phyloP scores from a whole-genome alignment of 2,113 vertebrate genomes.

The Lathamus discolor region DNA sequence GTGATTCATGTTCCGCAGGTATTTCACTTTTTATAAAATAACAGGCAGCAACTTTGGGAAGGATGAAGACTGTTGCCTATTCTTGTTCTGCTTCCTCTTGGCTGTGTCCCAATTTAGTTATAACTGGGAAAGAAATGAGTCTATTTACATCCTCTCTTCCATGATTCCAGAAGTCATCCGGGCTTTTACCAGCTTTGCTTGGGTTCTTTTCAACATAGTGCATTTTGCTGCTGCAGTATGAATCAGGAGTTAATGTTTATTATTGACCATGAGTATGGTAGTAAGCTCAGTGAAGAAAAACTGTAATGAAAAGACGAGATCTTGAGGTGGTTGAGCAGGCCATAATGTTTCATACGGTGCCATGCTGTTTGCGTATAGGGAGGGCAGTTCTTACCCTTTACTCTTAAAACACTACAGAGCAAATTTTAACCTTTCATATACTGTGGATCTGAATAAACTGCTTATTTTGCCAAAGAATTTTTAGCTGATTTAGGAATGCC shows the following conservation, averaged over 20 bases:
- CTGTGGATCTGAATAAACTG: background rate
- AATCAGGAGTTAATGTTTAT: background rate
- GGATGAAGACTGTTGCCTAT: background rate
- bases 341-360: background rate
- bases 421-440: background rate
- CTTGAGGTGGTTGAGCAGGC: background rate
- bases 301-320: background rate
- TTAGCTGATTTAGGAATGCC: background rate
- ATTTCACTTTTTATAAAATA: background rate
- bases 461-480: conserved; percentile 40
- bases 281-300: background rate
- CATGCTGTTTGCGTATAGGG: background rate
- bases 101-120: background rate
- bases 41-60: background rate
- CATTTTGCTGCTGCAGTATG: background rate
- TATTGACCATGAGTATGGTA: background rate
- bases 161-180: background rate
- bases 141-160: background rate
- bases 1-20: background rate
- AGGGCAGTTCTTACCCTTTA: background rate
- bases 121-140: background rate
- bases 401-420: background rate
- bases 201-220: background rate
- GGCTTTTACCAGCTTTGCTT: background rate
- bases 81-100: background rate